Percentiles rank a stretch among this genome's conserved stretches.
phyloP scores from a whole-genome alignment of 1,140 invertebrate genomes.

The Saccostrea glomerata region DNA sequence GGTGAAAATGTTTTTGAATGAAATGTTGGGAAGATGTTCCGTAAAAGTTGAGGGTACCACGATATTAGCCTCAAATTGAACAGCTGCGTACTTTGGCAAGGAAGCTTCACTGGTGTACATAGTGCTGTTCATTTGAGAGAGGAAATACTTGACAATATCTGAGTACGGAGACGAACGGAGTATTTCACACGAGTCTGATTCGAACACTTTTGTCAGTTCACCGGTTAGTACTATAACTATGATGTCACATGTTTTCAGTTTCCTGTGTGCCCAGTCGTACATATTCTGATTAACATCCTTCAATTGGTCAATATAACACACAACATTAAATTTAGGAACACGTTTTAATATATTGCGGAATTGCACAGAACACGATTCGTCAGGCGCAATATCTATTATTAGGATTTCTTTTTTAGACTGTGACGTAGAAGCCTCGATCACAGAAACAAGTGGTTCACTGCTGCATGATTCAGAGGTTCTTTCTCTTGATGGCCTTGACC shows the following conservation, averaged over 20 bases:
- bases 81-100: not conserved
- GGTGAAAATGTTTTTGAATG: not conserved
- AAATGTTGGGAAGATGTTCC: not conserved
- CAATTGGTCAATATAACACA: not conserved
- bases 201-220: not conserved
- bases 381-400: not conserved
- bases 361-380: not conserved
- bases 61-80: not conserved
- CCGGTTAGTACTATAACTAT: not conserved
- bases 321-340: not conserved
- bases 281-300: not conserved
- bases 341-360: not conserved
- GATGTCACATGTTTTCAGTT: not conserved
- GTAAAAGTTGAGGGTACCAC: not conserved
- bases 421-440: not conserved
- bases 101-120: not conserved
- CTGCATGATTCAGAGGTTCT: not conserved
- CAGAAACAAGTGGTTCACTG: not conserved
- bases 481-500: not conserved
- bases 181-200: not conserved
- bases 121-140: not conserved
- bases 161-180: not conserved
- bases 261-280: conserved; percentile 14
- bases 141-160: not conserved
- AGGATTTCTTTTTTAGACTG: not conserved